These are phyloP conservation scores for Chloebia gouldiae DNA, from an alignment of 2,113 vertebrate genomes.

Conservation along the genomic window DNA sequence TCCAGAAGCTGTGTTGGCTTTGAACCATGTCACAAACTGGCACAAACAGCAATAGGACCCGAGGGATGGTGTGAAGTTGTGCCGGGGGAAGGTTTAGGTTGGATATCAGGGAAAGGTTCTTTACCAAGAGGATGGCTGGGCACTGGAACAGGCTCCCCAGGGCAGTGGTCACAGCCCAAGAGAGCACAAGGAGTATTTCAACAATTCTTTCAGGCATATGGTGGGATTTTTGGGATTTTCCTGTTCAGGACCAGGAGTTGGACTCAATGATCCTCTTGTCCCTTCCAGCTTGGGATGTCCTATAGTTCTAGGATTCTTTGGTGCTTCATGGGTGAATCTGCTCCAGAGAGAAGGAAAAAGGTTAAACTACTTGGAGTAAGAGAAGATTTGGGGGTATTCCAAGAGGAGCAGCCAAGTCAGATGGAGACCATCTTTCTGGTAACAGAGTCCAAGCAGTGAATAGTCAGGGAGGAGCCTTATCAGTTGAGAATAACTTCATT, in stretches of 20 bases:
- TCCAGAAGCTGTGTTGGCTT: not conserved
- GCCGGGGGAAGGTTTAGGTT: not conserved
- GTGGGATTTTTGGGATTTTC: not conserved
- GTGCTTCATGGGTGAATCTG: not conserved
- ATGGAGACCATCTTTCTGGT: slow-evolving; percentile 49
- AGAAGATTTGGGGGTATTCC: slow-evolving; percentile 22
- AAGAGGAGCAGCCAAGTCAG: slow-evolving; percentile 45
- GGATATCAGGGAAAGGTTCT: not conserved
- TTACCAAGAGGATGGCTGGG: not conserved
- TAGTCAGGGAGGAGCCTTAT: slow-evolving; percentile 38
- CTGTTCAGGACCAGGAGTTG: not conserved
- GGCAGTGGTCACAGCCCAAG: not conserved
- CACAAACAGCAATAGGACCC: fast-evolving
- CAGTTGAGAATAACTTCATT: not conserved
- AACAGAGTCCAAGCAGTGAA: not conserved
- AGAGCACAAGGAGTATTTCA: not conserved
- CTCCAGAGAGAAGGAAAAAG: not conserved
- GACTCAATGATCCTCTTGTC: not conserved
- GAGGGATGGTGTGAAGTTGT: not conserved
- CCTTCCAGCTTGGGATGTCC: not conserved
- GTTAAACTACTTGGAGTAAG: not conserved
- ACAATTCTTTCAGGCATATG: not conserved
- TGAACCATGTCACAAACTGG: not conserved
- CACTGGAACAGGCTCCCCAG: not conserved
- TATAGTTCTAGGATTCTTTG: not conserved